A percentile compares a stretch with the other conserved stretches of the same genome.
Conservation (phyloP, 2,888 invertebrate genomes). For the Thereva unica region DNA sequence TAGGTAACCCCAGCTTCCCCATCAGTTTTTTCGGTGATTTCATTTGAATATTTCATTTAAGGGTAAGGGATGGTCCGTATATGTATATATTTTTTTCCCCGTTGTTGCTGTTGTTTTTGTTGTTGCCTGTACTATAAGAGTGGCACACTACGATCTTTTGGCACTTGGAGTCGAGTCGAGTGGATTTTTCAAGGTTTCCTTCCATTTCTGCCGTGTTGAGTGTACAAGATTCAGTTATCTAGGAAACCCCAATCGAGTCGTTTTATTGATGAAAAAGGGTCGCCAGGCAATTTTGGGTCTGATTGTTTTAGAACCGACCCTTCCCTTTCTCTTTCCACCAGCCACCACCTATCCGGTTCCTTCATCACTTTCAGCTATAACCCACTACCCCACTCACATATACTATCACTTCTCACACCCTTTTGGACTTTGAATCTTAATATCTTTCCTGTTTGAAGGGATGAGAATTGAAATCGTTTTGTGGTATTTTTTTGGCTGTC, state of each 20-base stretch:
- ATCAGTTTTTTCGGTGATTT: constrained; percentile 36
- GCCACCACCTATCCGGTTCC: no score
- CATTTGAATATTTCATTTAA: constrained; percentile 40
- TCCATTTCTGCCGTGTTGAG: background rate
- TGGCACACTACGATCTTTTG: no score
- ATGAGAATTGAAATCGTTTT: constrained; percentile 18
- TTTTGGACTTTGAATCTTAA: no score
- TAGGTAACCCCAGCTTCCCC: constrained; percentile 4
- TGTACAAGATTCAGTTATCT: constrained; percentile 8
- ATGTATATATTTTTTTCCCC: no score
- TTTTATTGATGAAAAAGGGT: constrained; percentile 14
- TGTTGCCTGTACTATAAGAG: no score
- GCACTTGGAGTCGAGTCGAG: no score
- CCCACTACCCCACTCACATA: no score
- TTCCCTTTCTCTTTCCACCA: background rate
- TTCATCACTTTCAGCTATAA: no score
- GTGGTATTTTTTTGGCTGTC: background rate
- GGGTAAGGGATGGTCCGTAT: background rate
- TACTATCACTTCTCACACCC: no score
- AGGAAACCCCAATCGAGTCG: constrained; percentile 7
- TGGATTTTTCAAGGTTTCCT: constrained; percentile 8
- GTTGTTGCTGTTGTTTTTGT: no score
- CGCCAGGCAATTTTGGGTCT: constrained; percentile 12
- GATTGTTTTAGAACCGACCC: constrained; percentile 23
- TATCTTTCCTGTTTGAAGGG: background rate